A percentile compares a stretch with the other conserved stretches of the same genome.
These are phyloP conservation scores for Harmothoe impar DNA, from an alignment of 2,888 invertebrate species.

Conservation along the genomic window DNA sequence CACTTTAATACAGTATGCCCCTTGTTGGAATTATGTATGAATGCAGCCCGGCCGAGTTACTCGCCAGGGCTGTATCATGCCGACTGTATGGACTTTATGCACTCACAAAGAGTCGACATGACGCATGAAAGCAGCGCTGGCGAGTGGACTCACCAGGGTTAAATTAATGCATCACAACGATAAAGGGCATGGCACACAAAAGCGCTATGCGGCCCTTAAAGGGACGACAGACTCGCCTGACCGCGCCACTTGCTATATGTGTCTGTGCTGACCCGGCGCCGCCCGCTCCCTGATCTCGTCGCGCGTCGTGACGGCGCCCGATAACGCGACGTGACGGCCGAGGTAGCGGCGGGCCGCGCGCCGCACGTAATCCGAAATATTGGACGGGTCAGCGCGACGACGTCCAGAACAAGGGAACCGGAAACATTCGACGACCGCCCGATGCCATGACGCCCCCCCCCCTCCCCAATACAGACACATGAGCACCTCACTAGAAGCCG, in stretches of 20 bases:
- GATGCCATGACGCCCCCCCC: neutral
- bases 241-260: conserved; percentile 32
- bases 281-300: conserved; percentile 50
- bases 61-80: too few species aligned
- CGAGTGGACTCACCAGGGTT: too few species aligned
- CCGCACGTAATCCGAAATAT: conserved; percentile 27
- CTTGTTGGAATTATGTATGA: too few species aligned
- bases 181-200: too few species aligned
- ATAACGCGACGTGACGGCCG: conserved; percentile 29
- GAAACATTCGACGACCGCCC: conserved; percentile 31
- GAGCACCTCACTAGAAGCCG: too few species aligned
- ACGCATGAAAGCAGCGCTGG: too few species aligned
- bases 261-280: neutral
- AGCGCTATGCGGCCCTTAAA: too few species aligned
- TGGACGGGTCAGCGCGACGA: conserved; percentile 57
- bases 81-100: too few species aligned
- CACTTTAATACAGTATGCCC: too few species aligned
- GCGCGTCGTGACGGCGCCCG: neutral
- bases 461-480: neutral
- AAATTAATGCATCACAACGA: too few species aligned
- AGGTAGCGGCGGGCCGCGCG: neutral
- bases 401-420: conserved; percentile 56
- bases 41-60: too few species aligned
- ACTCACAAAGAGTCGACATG: too few species aligned
- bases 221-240: conserved; percentile 38